Base-by-base conservation (phyloP, 2,113 vertebrate species). In the Electrona antarctica region DNA sequence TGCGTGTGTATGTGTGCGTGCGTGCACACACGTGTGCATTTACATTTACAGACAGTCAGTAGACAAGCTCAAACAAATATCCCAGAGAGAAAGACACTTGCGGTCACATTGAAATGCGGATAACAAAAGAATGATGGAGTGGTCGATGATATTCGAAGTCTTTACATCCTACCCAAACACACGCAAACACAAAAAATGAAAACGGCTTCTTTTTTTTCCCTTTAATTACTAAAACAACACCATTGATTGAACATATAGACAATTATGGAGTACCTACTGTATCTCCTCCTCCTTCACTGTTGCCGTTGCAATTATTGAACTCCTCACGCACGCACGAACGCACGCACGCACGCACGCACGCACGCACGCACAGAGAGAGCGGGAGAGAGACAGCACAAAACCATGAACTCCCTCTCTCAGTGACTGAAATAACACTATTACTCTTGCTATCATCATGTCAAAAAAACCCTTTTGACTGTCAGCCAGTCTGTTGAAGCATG, bases 381-480 rank as follows among this genome's bases (percentile, higher is more conserved):
- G n/a, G n/a, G 14, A 60, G 21, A 21, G 21, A 21, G 21, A 21
- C 1, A 60, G 33, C 33, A 41, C 33, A 41, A 64, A 8, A 67
- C 64, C 15, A 21, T 21, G 21, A 68, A 87, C 78, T 69, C 75
- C 79, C 60, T 78, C 59, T 73, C 78, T 78, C 71, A 84, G 88
- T 83, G 84, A 84, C 83, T 86, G 83, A 69, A 92, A 90, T 83
- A 90, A 89, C 86, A 90, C 80, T 65, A 86, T 87, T 87, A 89
- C 78, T 67, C 67, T 48, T 63, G 66, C 85, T 84, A 83, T 89
- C 86, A 88, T 83, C 67, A 9, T 81, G 88, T 88, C 87, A 83
- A 83, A 41, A 41, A 41, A 87, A 79, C 71, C 54, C 68, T 71
- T 84, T 77, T 87, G 76, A 74, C 64, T 82, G 86, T 80, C 78